Base-by-base conservation (phyloP, 1,140 invertebrate genomes). In the Chironomus tepperi region DNA sequence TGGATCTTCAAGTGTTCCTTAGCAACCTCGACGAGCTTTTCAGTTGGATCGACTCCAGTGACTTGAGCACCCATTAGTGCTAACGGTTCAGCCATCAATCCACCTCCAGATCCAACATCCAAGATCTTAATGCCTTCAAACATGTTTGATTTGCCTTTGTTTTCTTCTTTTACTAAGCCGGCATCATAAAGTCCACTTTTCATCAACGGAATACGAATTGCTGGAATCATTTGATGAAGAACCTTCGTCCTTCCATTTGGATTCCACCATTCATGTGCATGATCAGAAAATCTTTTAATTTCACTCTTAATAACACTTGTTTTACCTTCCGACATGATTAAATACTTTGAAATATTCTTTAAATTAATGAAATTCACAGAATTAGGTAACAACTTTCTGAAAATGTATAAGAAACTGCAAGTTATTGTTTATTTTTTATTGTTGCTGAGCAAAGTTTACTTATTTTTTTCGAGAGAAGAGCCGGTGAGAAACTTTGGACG, bases 101-200 rank as follows among this genome's bases (percentile, higher is more conserved):
- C 79, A 72, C 91, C 93, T 9, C 94, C 94, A 85, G 92, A 94
- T 24, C 93, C 94, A 78, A 94, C 87, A 84, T 96, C 93, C 9
- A 94, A 78, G 74, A 95, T 87, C 74, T 83, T 84, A 7, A 89
- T 73, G 34, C 86, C 88, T 78, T 86, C 78, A 18, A 95, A 79
- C 6, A 90, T 88, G 57, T 77, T 74, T 73, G 78, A 47, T 9
- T 79, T 77, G 21, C 77, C 75, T 12, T 75, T 57, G 15, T 75
- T 73, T 64, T 78, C 67, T 43, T 75, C 21, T 12, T 74, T 57
- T 34, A 78, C 19, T 42, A 8, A 42, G 72, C 80, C 80, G 42
- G 77, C 80, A 76, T 87, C 85, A 12, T 84, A 77, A 67, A 90
- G 78, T 57, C 88, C 88, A 81, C 92, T 87, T 78, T 87, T 81